Evolutionary conservation across 2,797 vertebrate species (phyloP).

Genomic region (Sternarchorhynchus goeldii): DNA sequence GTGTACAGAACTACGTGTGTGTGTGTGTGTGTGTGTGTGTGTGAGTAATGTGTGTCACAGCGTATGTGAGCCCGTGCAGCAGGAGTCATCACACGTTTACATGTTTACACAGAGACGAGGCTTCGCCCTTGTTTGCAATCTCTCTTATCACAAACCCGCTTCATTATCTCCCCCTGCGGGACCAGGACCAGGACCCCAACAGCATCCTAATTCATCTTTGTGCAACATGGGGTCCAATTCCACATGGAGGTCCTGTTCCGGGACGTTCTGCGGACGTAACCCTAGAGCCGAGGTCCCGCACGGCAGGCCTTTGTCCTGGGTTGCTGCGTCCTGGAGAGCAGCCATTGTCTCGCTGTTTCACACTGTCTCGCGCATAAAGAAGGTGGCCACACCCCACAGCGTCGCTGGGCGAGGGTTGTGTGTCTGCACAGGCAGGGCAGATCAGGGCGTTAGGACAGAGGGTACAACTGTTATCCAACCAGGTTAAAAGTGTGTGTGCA

Average conservation of each 20-base stretch:
- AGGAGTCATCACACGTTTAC: not conserved
- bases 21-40: slow-evolving; percentile 8
- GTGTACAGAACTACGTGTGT: not conserved
- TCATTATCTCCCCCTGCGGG: not conserved
- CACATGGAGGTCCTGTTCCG: too few species aligned
- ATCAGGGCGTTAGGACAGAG: slow-evolving; percentile 43
- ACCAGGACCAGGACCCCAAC: not conserved
- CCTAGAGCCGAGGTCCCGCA: slow-evolving; percentile 8
- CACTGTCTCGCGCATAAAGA: slow-evolving; percentile 22
- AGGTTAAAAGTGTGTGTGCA: slow-evolving; percentile 20
- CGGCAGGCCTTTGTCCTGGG: slow-evolving; percentile 39
- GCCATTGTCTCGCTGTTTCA: slow-evolving; percentile 28
- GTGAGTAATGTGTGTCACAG: not conserved
- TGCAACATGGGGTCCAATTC: too few species aligned
- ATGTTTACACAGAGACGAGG: slow-evolving; percentile 48
- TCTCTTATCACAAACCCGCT: slow-evolving; percentile 1
- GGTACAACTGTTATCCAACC: slow-evolving; percentile 48
- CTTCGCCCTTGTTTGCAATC: slow-evolving; percentile 38
- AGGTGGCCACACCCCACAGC: slow-evolving; percentile 47
- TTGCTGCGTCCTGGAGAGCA: slow-evolving; percentile 37
- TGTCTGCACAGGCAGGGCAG: slow-evolving; percentile 30
- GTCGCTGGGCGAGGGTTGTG: slow-evolving; percentile 36
- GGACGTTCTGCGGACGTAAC: slow-evolving; percentile 14
- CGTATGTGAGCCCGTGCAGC: slow-evolving; percentile 29
- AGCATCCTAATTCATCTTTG: too few species aligned